phyloP scores from a whole-genome alignment of 2,888 invertebrate species.

The Apamea monoglypha region DNA sequence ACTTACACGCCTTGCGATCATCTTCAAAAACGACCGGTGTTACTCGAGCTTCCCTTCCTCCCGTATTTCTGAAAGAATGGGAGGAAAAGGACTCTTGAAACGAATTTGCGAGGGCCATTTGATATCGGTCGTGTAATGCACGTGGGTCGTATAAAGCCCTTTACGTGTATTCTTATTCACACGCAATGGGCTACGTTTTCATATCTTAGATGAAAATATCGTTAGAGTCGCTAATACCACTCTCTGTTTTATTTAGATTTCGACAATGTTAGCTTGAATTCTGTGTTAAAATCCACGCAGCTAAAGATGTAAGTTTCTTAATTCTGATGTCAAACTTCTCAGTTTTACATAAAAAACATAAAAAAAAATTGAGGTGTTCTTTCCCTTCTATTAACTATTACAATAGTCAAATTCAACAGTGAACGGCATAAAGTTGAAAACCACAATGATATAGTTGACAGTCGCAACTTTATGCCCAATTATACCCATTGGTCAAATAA shows the following conservation, averaged over 20 bases:
- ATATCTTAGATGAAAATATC: constrained; percentile 67
- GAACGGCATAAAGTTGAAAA: neutral
- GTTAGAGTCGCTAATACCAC: constrained; percentile 65
- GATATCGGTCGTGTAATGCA: constrained; percentile 76
- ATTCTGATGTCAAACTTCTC: neutral
- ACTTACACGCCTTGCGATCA: constrained; percentile 77
- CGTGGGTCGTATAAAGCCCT: constrained; percentile 75
- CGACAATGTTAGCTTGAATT: neutral
- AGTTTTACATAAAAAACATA: neutral
- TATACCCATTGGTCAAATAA: neutral
- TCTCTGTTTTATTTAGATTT: neutral
- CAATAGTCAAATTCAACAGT: neutral
- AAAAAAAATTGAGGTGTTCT: too few relatives aligned
- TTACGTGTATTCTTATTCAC: constrained; percentile 84
- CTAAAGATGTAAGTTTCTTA: neutral
- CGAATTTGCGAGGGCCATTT: constrained; percentile 71
- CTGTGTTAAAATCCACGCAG: neutral
- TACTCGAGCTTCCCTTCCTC: constrained; percentile 67
- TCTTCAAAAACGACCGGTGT: constrained; percentile 70
- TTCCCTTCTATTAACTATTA: neutral
- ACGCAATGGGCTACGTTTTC: constrained; percentile 78
- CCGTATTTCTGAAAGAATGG: constrained; percentile 57
- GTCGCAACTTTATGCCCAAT: neutral
- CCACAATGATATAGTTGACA: neutral
- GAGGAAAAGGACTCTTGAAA: constrained; percentile 55